A percentile compares a stretch with the other conserved stretches of the same genome.
Conservation (phyloP, 2,797 vertebrate genomes). For the Sebastes alutus region DNA sequence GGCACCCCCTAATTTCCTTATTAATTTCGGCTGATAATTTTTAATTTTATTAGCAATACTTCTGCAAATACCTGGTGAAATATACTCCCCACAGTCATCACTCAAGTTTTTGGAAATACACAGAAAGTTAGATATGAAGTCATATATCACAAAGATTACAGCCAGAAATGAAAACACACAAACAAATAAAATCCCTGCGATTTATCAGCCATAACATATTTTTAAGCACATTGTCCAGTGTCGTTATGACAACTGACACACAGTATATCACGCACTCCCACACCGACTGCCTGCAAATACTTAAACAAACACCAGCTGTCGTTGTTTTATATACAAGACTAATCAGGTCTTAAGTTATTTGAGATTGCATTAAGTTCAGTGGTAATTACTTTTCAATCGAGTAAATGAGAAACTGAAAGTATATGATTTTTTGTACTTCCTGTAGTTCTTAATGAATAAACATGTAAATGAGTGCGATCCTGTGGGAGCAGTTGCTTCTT, state of each 20-base stretch:
- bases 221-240: background rate
- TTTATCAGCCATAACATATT: background rate
- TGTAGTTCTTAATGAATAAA: conserved; percentile 4
- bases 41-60: background rate
- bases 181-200: background rate
- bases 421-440: background rate
- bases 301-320: background rate
- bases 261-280: background rate
- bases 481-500: conserved; percentile 13
- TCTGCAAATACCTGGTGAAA: background rate
- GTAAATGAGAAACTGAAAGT: background rate
- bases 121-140: background rate
- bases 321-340: background rate
- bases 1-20: background rate
- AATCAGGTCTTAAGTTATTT: background rate
- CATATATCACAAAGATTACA: background rate
- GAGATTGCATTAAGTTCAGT: background rate
- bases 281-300: background rate
- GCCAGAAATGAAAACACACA: background rate
- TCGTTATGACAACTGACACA: background rate
- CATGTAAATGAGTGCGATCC: conserved; percentile 29
- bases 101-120: background rate
- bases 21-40: background rate
- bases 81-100: background rate
- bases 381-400: conserved; percentile 5